Evolutionary conservation across 2,113 vertebrate species (phyloP).

Genomic region (Amphilophus citrinellus): DNA sequence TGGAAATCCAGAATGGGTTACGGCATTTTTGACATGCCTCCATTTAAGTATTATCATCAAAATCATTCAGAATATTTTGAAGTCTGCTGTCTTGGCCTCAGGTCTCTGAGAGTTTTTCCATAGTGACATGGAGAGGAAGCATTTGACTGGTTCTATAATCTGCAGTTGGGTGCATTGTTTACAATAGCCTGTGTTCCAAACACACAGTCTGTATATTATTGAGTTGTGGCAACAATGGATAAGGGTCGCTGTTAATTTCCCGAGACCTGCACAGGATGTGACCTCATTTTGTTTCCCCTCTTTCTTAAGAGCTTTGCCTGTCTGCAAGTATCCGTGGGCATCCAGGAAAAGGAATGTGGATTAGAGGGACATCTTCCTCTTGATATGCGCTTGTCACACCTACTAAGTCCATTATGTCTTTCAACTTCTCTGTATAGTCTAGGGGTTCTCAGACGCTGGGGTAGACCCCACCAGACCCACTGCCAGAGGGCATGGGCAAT

Average conservation of each 20-base stretch:
- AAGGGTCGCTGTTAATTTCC: conserved; percentile 45
- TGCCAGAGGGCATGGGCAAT: not conserved
- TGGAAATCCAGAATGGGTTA: not conserved
- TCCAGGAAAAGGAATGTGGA: conserved; percentile 5
- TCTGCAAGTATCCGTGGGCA: conserved; percentile 14
- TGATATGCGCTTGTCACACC: conserved; percentile 34
- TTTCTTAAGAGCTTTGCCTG: conserved; percentile 37
- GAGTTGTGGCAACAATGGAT: conserved; percentile 50
- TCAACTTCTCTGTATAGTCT: not conserved
- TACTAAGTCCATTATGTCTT: conserved; percentile 17
- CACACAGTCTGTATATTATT: conserved; percentile 35
- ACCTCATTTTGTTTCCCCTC: conserved; percentile 43
- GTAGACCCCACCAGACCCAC: no score
- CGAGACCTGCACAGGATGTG: conserved; percentile 49
- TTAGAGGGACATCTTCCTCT: conserved; percentile 7
- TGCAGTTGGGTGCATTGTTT: conserved; percentile 19
- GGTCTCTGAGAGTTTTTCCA: not conserved
- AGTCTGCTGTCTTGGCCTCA: not conserved
- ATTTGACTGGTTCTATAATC: conserved; percentile 23
- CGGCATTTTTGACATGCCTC: not conserved
- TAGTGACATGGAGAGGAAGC: not conserved
- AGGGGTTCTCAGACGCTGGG: no score
- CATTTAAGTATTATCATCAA: not conserved
- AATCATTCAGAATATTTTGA: not conserved
- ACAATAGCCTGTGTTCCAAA: not conserved